These are phyloP conservation scores for Psittacula derbiana DNA, from an alignment of 2,797 vertebrate genomes.

Conservation along the genomic window DNA sequence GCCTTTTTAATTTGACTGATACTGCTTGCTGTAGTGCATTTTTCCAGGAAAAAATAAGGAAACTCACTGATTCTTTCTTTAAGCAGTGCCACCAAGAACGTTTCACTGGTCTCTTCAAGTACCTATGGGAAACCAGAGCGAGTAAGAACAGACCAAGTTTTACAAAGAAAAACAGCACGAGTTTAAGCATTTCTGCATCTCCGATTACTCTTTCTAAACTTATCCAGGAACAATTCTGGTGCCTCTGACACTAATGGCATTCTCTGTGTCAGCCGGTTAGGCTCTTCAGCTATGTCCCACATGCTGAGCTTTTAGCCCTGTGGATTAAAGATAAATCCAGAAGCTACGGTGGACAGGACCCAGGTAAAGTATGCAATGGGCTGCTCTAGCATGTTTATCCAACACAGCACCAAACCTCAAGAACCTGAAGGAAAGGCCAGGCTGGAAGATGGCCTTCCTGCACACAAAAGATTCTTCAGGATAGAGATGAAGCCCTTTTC, in stretches of 20 bases:
- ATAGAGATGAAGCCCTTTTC: background rate
- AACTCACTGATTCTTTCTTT: background rate
- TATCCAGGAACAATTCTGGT: background rate
- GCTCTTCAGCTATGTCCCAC: accelerated
- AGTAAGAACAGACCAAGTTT: background rate
- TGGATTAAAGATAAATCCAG: background rate
- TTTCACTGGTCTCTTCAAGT: background rate
- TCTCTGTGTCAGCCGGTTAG: background rate
- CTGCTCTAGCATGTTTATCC: background rate
- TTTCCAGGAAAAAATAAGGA: background rate
- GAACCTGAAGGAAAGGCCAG: background rate
- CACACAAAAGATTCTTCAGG: background rate
- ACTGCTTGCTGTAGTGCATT: background rate
- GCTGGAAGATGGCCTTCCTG: background rate
- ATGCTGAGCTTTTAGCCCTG: accelerated
- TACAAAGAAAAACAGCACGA: background rate
- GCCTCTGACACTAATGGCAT: background rate
- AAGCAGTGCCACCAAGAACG: background rate
- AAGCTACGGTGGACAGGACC: background rate
- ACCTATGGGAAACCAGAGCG: background rate
- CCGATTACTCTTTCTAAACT: background rate
- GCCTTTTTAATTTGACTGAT: background rate
- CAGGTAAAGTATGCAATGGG: too few relatives aligned
- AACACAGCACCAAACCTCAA: background rate
- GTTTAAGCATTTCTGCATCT: background rate